phyloP scores from a whole-genome alignment of 1,140 invertebrate genomes.

The Venustaconcha ellipsiformis region DNA sequence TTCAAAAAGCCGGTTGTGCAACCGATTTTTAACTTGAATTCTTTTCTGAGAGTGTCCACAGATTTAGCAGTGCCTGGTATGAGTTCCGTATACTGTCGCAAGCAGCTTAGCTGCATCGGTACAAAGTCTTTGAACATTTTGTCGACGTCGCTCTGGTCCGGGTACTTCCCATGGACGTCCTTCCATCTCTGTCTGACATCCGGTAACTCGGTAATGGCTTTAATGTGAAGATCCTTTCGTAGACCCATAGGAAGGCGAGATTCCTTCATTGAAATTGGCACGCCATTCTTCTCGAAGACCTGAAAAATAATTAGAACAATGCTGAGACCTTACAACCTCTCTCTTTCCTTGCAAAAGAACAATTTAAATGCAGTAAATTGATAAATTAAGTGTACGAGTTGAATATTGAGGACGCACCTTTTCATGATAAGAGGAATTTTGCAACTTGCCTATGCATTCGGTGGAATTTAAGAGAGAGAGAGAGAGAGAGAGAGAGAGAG shows the following conservation, averaged over 20 bases:
- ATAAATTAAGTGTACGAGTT: too few relatives aligned
- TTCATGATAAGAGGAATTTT: too few relatives aligned
- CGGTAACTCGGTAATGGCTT: conserved; percentile 51
- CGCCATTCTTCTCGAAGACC: too few relatives aligned
- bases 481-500: too few relatives aligned
- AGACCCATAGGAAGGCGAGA: conserved; percentile 62
- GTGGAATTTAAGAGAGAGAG: too few relatives aligned
- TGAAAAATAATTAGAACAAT: too few relatives aligned
- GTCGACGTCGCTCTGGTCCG: conserved; percentile 54
- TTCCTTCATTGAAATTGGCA: conserved; percentile 46
- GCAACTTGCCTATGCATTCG: too few relatives aligned
- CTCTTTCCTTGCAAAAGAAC: too few relatives aligned
- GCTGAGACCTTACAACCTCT: too few relatives aligned
- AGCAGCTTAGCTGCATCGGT: conserved; percentile 53
- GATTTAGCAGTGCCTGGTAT: conserved; percentile 56
- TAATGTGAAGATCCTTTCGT: conserved; percentile 65
- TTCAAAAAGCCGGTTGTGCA: conserved; percentile 59
- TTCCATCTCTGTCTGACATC: conserved; percentile 54
- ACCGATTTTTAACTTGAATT: conserved; percentile 57
- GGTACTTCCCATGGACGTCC: conserved; percentile 48
- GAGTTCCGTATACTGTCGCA: conserved; percentile 51
- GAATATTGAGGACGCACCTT: too few relatives aligned
- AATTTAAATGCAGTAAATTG: too few relatives aligned
- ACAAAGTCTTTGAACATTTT: conserved; percentile 64
- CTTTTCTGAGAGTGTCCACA: conserved; percentile 46